Evolutionary conservation across 2,888 invertebrate species (phyloP).

Genomic region (Eupithecia centaureata): DNA sequence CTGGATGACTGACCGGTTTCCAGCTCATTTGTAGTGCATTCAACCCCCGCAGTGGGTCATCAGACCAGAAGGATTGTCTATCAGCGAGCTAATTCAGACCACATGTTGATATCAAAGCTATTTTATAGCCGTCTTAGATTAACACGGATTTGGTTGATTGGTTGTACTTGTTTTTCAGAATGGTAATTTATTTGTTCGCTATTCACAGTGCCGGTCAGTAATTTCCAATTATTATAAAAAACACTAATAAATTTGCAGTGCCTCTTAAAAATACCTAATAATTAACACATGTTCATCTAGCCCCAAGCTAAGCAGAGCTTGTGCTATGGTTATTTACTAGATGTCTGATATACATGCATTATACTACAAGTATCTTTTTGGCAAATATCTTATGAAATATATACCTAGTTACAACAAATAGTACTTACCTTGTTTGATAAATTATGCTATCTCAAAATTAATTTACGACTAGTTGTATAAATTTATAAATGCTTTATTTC

Average conservation of each 20-base stretch:
- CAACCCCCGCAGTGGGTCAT: slow-evolving; percentile 32
- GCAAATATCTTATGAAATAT: neutral
- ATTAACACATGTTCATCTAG: too few relatives aligned
- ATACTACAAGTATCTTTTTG: too few relatives aligned
- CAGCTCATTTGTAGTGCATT: slow-evolving; percentile 29
- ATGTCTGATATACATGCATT: too few relatives aligned
- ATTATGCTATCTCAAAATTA: slow-evolving; percentile 1
- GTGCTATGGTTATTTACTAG: too few relatives aligned
- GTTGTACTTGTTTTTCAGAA: neutral
- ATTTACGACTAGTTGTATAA: slow-evolving; percentile 24
- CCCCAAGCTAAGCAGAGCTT: too few relatives aligned
- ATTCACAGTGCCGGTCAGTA: neutral
- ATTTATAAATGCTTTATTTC: slow-evolving; percentile 24
- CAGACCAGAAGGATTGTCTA: slow-evolving; percentile 25
- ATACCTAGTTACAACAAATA: neutral
- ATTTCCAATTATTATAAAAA: neutral
- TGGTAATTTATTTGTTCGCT: neutral
- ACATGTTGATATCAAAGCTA: slow-evolving; percentile 19
- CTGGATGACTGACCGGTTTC: slow-evolving; percentile 22
- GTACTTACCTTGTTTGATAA: neutral
- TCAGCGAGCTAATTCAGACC: slow-evolving; percentile 33
- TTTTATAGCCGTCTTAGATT: slow-evolving; percentile 15
- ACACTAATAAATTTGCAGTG: too few relatives aligned
- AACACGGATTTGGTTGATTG: neutral
- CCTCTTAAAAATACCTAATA: too few relatives aligned